Conservation (phyloP, 1,140 invertebrate species). For the Hestina assimilis region DNA sequence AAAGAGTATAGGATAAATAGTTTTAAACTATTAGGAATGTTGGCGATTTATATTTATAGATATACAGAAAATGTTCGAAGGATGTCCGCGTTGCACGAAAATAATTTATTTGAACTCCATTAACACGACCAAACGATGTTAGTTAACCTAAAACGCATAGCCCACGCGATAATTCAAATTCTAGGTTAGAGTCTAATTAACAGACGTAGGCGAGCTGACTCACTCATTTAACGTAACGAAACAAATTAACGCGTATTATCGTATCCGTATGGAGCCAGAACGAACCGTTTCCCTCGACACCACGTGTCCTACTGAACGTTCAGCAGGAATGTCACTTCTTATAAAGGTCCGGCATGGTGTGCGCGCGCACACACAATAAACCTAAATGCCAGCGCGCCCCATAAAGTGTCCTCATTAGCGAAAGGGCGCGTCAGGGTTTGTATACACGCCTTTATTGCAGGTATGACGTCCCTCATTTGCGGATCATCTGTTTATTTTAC, state of each 20-base stretch:
- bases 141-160: conserved; percentile 40
- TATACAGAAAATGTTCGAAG: conserved; percentile 12
- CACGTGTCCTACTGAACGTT: conserved; percentile 57
- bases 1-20: not conserved
- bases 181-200: conserved; percentile 66
- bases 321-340: conserved; percentile 46
- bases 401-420: conserved; percentile 73
- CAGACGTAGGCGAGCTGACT: conserved; percentile 61
- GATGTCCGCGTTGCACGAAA: conserved; percentile 31
- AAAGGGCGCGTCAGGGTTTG: conserved; percentile 66
- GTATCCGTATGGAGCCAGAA: conserved; percentile 21
- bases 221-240: conserved; percentile 54
- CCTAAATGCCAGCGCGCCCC: conserved; percentile 62
- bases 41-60: too few relatives aligned
- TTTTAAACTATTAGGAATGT: not conserved
- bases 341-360: conserved; percentile 55
- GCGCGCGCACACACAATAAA: conserved; percentile 71
- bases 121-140: conserved; percentile 41
- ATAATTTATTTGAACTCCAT: conserved; percentile 45
- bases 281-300: conserved; percentile 26
- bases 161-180: conserved; percentile 60
- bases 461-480: conserved; percentile 57
- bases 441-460: conserved; percentile 67
- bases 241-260: conserved; percentile 52
- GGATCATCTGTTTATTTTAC: conserved; percentile 73